Conservation (phyloP, 2,797 vertebrate species). For the Tachyglossus aculeatus region DNA sequence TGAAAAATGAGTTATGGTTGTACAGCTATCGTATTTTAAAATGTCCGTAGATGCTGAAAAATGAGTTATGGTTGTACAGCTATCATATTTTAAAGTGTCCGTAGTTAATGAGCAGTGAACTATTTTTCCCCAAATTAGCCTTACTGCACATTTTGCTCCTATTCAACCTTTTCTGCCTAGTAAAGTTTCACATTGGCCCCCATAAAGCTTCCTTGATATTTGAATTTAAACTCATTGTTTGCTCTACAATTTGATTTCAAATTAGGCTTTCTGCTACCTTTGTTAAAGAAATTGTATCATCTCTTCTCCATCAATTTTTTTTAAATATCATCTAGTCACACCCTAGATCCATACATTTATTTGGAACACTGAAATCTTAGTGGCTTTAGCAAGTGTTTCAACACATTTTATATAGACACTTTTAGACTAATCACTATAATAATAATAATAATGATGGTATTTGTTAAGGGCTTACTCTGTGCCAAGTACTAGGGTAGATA, state of each 20-base stretch:
- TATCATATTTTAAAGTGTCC: not conserved
- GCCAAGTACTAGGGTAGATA: too few relatives aligned
- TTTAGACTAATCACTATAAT: constrained; percentile 14
- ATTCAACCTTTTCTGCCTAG: not conserved
- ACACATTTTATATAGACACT: not conserved
- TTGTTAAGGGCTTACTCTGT: too few relatives aligned
- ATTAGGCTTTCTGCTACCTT: too few relatives aligned
- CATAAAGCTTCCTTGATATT: not conserved
- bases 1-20: not conserved
- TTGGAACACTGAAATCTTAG: not conserved
- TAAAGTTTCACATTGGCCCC: not conserved
- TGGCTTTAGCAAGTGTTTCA: not conserved
- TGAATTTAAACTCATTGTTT: constrained; percentile 11
- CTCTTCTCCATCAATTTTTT: not conserved
- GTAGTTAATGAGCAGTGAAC: not conserved
- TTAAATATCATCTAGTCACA: not conserved
- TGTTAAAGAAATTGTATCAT: not conserved
- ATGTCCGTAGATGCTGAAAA: not conserved
- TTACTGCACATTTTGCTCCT: not conserved
- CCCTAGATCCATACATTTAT: not conserved
- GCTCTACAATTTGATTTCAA: not conserved
- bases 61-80: not conserved
- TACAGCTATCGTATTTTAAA: not conserved
- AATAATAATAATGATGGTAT: too few relatives aligned
- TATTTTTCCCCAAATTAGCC: not conserved